Evolutionary conservation across 2,113 vertebrate species (phyloP), one percentile per base, ranked within the genome.

Genomic region (Pheucticus melanocephalus): DNA sequence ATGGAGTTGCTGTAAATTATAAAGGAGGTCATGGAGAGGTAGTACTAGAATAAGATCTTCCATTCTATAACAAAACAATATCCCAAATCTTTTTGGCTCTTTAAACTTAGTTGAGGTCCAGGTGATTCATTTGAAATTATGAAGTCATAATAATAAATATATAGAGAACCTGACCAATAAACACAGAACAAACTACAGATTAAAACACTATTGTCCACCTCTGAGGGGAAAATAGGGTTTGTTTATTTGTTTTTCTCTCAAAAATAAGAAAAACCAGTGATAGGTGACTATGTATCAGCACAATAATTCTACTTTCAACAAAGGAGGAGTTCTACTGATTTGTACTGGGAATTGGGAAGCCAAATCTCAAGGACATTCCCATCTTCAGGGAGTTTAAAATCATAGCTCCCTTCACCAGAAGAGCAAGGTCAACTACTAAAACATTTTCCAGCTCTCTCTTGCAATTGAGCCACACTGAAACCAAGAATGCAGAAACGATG

Each of bases 81-180:
- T 39, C 13, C 25, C 5, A 0, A 2, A 3, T 57, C 21, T 73
- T 90, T 59, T 64, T 2, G 0, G 5, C 9, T 75, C 35, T 59
- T 30, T 81, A 44, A 85, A 59, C 3, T 50, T 76, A n/a, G 2
- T 37, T 84, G 3, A 73, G 18, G 7, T 37, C 22, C 50, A n/a
- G 6, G 7, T 60, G 24, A 56, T 53, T 53, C 2, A 12, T 59
- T 91, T 78, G 59, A 44, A 24, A 9, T 40, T 91, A 57, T 3
- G 53, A 81, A 78, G 12, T 51, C 31, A 57, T 10, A 24, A 23
- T 50, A 71, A 44, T 20, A 83, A 75, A 56, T 60, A 8, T 48
- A 45, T 59, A 20, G 16, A 37, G 18, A 78, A 86, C 11, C 19
- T 73, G 19, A 78, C 17, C 13, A 30, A 47, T 88, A 21, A 75